Evolutionary conservation across 2,888 invertebrate species (phyloP).

Genomic region (Perdita meconis): DNA sequence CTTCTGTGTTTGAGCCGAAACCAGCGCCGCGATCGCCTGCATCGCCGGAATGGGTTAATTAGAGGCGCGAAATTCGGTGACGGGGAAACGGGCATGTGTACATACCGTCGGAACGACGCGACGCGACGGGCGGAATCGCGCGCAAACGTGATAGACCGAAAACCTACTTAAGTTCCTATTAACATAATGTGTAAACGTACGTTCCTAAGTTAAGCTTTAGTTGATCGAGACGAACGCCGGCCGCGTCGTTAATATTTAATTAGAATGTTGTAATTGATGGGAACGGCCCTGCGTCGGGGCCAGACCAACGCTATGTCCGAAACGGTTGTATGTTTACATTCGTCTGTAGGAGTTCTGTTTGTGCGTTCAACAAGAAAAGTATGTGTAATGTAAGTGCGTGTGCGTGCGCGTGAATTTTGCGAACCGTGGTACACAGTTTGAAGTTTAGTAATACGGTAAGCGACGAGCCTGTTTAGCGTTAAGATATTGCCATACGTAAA

Average conservation of each 20-base stretch:
- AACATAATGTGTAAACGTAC: constrained; percentile 67
- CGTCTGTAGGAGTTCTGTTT: constrained; percentile 28
- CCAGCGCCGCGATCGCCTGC: not conserved
- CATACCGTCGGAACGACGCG: constrained; percentile 19
- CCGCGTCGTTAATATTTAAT: constrained; percentile 9
- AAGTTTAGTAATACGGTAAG: constrained; percentile 58
- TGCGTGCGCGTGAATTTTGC: constrained; percentile 40
- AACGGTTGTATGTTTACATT: constrained; percentile 30
- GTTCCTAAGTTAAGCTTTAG: constrained; percentile 77
- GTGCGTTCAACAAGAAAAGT: constrained; percentile 17
- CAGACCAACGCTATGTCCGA: constrained; percentile 60
- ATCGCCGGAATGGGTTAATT: not conserved
- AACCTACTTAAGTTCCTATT: constrained; percentile 75
- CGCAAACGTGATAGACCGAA: constrained; percentile 33
- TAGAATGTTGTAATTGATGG: constrained; percentile 27
- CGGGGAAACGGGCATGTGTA: not conserved
- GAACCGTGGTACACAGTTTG: constrained; percentile 43
- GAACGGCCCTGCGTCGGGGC: constrained; percentile 28
- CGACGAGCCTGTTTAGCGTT: constrained; percentile 34
- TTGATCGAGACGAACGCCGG: constrained; percentile 36
- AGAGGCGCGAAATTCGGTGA: constrained; percentile 7
- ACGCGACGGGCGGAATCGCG: constrained; percentile 10
- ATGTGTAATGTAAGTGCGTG: constrained; percentile 8
- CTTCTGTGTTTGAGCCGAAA: constrained; percentile 24
- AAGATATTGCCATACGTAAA: constrained; percentile 68